Evolutionary conservation across 2,888 invertebrate species (phyloP), one percentile per base, ranked within the genome.

Genomic region (Eristalis intricaria): DNA sequence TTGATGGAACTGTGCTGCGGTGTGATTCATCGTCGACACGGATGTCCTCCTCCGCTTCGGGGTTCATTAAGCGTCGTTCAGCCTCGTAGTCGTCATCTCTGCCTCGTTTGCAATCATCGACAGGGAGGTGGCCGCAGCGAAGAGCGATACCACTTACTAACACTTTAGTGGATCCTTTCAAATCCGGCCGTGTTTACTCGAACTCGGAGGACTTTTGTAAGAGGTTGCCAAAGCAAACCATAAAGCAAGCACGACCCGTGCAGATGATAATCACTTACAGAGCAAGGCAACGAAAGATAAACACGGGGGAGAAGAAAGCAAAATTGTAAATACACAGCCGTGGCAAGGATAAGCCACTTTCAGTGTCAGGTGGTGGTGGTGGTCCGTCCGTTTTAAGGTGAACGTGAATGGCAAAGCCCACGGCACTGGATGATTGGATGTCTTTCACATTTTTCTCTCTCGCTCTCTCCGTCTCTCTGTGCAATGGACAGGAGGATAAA

Each of bases 221-320:
- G 66, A 84, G 77, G 77, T 77, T 85, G 61, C 80, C 32, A 70
- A 73, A 78, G 73, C 68, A 78, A 84, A 84, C 83, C 83, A 84
- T 78, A 84, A 84, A 82, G 74, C 74, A 86, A 86, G 82, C 85
- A 86, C 77, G 74, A 69, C 74, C 77, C 64, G 43, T 19, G 26
- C 50, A 74, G 81, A 85, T 84, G 80, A 85, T 85, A 81, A 82
- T 82, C 82, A 86, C 74, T 78, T 82, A 78, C 74, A 73, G 22
- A 40, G 32, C 40, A 61, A 38, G 19, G 60, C 71, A 71, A 65
- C 58, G 32, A 23, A 32, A 71, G 32, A n/a, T 40, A 75, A 65
- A 69, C 74, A 64, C 5, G 26, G 5, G 43, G 19, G 26, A 22
- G 63, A 22, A 58, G 32, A 26, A 38, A 29, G 11, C 32, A 26